Evolutionary conservation across 2,113 vertebrate species (phyloP).

Genomic region (Apus apus): DNA sequence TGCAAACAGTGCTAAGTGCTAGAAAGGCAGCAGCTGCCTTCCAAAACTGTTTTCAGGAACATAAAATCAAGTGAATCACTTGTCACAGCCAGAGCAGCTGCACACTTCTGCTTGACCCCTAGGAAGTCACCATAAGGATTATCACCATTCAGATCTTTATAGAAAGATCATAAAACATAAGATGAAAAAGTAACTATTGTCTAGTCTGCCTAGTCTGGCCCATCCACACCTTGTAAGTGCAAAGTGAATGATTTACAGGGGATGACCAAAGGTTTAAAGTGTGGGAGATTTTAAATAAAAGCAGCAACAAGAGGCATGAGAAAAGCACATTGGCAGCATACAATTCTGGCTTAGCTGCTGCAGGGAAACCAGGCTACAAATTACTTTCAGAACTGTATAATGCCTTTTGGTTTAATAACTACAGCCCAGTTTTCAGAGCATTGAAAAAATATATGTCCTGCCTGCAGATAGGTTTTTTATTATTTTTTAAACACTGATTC

Average conservation of each 20-base stretch:
- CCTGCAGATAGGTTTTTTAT: neutral
- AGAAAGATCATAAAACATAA: neutral
- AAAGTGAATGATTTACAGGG: neutral
- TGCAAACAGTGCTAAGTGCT: neutral
- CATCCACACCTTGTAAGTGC: neutral
- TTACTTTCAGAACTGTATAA: neutral
- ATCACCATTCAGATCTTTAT: neutral
- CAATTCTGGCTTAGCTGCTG: neutral
- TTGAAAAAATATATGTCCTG: neutral
- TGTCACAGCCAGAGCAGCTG: neutral
- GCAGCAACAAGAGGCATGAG: neutral
- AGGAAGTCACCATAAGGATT: neutral
- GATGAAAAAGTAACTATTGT: neutral
- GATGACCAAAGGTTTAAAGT: neutral
- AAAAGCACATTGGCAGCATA: neutral
- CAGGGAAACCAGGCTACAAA: neutral
- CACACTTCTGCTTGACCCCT: neutral
- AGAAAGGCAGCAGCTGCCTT: neutral
- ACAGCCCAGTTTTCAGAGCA: neutral
- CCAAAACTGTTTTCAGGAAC: neutral
- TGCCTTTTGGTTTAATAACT: neutral
- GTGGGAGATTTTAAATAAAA: neutral
- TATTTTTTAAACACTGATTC: neutral
- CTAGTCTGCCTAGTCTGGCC: neutral
- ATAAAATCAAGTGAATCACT: neutral